These are phyloP conservation scores for Apoderus coryli DNA, from an alignment of 2,888 invertebrate species.

Conservation along the genomic window DNA sequence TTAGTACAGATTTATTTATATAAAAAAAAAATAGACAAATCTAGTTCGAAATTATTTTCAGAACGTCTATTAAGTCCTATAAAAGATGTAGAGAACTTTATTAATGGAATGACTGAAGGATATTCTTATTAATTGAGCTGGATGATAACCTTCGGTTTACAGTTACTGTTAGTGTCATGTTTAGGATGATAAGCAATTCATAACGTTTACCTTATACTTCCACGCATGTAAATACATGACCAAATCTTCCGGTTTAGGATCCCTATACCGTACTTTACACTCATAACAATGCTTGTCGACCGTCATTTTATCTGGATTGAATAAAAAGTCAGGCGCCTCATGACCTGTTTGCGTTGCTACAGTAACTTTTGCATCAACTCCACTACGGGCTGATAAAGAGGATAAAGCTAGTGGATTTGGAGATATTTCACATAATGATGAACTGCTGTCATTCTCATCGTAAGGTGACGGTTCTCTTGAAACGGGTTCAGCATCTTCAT, in stretches of 20 bases:
- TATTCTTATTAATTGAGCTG: no score
- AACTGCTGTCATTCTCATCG: conserved; percentile 34
- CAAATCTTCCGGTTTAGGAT: conserved; percentile 81
- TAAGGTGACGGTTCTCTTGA: conserved; percentile 61
- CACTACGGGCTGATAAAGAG: conserved; percentile 32
- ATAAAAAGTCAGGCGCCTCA: conserved; percentile 51
- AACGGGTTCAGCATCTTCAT: conserved; percentile 48
- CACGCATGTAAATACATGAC: conserved; percentile 95
- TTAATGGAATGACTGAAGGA: no score
- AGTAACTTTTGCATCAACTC: conserved; percentile 41
- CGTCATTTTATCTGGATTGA: conserved; percentile 56
- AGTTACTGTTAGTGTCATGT: no score
- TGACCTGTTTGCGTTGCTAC: conserved; percentile 80
- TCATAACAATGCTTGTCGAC: conserved; percentile 82
- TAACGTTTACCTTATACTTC: conserved; percentile 65
- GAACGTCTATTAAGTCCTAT: no score
- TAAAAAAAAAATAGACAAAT: no score
- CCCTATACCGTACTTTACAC: conserved; percentile 82
- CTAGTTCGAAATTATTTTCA: no score
- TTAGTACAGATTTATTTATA: no score
- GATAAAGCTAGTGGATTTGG: conserved; percentile 25
- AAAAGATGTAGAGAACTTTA: no score
- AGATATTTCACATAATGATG: conserved; percentile 26
- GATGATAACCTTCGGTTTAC: no score
- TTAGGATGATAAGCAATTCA: no score